Evolutionary conservation across 2,113 vertebrate species (phyloP).

Genomic region (Tragelaphus imberbis): DNA sequence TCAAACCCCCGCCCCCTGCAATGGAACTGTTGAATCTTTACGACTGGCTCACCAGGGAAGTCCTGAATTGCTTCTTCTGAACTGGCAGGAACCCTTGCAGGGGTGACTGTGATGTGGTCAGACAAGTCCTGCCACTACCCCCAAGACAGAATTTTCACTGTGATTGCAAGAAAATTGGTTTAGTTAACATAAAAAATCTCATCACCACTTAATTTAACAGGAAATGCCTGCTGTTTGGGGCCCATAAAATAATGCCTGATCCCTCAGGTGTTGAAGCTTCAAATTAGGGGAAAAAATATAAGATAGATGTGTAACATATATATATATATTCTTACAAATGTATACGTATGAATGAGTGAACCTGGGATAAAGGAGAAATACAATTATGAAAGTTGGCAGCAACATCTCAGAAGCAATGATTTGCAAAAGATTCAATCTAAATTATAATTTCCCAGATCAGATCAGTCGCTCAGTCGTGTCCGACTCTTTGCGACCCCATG

Average conservation of each 20-base stretch:
- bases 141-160: not conserved
- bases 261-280: not conserved
- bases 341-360: not conserved
- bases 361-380: not conserved
- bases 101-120: not conserved
- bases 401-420: not conserved
- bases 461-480: no score
- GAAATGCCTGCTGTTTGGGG: conserved; percentile 16
- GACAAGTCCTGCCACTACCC: not conserved
- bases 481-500: no score
- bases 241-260: not conserved
- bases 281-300: not conserved
- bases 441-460: not conserved
- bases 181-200: conserved; percentile 5
- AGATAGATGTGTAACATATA: not conserved
- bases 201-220: conserved; percentile 12
- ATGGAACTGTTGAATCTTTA: not conserved
- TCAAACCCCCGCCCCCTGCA: not conserved
- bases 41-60: not conserved
- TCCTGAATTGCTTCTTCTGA: not conserved
- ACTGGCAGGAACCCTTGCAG: not conserved
- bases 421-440: not conserved
- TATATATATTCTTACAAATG: not conserved
- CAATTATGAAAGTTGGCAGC: conserved; percentile 9
- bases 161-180: not conserved